Evolutionary conservation across 2,888 invertebrate genomes (phyloP), one percentile per base, ranked within the genome.

Genomic region (Limnephilus rhombicus): DNA sequence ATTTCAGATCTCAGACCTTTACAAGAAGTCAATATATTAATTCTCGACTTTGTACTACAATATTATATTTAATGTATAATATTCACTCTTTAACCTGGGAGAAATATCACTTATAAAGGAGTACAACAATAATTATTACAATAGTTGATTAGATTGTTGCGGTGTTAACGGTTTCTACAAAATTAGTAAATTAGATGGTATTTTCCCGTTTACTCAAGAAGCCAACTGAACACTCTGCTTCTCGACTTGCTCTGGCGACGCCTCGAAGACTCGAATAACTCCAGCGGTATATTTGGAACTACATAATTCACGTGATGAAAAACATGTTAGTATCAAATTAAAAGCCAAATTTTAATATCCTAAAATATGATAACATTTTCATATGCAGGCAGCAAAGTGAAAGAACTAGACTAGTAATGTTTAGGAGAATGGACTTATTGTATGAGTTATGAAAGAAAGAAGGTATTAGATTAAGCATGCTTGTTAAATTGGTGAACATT

Each of bases 271-370:
- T 96, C 96, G 96, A 96, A 95, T 95, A 96, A 95, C 96, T 96
- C 96, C 96, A 96, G 96, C 94, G 96, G 96, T 94, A 96, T 96
- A 96, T 96, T 96, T 95, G 96, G 96, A 96, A 96, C 96, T 96
- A 96, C 90, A 83, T 81, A 90, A 49, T 91, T 89, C 68, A 92
- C 82, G 53, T 80, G 31, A 91, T 53, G 80, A 88, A 88, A 91
- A 92, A 82, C 90, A 90, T 91, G 92, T 93, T 92, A 93, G 92
- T 92, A 92, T 90, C 80, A 80, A 89, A 80, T 45, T 49, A 86
- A 86, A 89, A 80, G 34, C 80, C 29, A n/a, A 53, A 80, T 68
- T 80, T 45, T 87, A 24, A 49, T 49, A 68, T 31, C 53, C 53
- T 49, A 87, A 68, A 49, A 68, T 68, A 29, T 87, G 31, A 31